A percentile compares a stretch with the other conserved stretches of the same genome.
phyloP scores from a whole-genome alignment of 2,888 invertebrate species.

The Timandra comae region DNA sequence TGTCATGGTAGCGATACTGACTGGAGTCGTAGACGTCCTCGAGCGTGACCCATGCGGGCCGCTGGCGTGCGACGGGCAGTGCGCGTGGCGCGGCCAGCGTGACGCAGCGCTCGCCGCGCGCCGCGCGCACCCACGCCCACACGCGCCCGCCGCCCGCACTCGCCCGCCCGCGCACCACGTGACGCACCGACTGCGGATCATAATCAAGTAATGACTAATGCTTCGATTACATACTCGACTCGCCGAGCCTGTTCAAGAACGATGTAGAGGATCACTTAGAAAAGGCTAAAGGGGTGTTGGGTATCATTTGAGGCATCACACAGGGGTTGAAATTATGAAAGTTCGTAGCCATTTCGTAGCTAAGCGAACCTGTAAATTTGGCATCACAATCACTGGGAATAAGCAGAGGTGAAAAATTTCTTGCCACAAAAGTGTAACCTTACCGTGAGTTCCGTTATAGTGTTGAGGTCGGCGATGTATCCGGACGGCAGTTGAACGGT shows the following conservation, averaged over 20 bases:
- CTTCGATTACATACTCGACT: neutral
- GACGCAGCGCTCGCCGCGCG: constrained; percentile 82
- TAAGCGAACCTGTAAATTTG: no score
- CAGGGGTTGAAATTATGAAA: no score
- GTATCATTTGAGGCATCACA: no score
- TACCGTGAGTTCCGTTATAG: constrained; percentile 80
- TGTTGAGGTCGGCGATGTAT: constrained; percentile 88
- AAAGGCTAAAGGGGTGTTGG: no score
- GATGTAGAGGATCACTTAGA: no score
- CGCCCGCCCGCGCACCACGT: constrained; percentile 54
- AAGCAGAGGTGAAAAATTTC: no score
- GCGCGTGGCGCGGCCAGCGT: constrained; percentile 89
- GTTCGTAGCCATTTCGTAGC: no score
- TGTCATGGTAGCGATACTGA: no score
- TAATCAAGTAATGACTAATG: neutral
- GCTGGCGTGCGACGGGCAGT: constrained; percentile 89
- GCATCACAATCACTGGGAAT: no score
- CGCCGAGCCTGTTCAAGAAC: no score
- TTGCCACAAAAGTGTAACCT: no score
- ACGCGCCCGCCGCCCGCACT: constrained; percentile 43
- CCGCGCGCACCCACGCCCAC: constrained; percentile 64
- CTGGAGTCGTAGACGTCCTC: constrained; percentile 95
- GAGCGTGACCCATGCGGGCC: constrained; percentile 89
- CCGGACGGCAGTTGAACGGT: constrained; percentile 94
- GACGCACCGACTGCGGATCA: constrained; percentile 50